phyloP scores from a whole-genome alignment of 2,797 vertebrate genomes.

The Synaphobranchus kaupii region DNA sequence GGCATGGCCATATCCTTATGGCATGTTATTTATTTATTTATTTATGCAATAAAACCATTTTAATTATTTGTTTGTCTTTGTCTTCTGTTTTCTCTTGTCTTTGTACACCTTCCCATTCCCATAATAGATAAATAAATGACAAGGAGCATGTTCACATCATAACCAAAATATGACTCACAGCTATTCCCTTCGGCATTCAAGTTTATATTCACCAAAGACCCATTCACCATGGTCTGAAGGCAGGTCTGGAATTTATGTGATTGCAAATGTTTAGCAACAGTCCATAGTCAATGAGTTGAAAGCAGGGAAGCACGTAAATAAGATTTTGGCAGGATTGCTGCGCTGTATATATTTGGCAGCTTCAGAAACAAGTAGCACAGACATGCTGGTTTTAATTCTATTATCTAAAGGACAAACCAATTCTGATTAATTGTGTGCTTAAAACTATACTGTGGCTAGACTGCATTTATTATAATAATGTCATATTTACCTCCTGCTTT shows the following conservation, averaged over 20 bases:
- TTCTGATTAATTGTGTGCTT: conserved; percentile 38
- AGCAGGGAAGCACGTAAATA: conserved; percentile 34
- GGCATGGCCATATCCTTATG: conserved; percentile 29
- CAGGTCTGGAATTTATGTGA: conserved; percentile 46
- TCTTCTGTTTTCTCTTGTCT: background rate
- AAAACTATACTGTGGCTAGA: conserved; percentile 14
- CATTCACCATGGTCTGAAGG: conserved; percentile 40
- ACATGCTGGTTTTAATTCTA: conserved; percentile 41
- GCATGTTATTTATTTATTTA: conserved; percentile 27
- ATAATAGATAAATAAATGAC: background rate
- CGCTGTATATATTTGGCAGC: conserved; percentile 46
- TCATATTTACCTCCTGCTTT: conserved; percentile 29
- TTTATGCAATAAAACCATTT: conserved; percentile 24
- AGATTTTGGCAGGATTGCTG: conserved; percentile 34
- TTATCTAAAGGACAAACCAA: conserved; percentile 41
- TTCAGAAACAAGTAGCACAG: conserved; percentile 39
- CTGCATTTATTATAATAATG: conserved; percentile 32
- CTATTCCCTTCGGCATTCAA: conserved; percentile 35
- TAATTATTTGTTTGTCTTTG: conserved; percentile 31
- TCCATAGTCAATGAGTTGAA: conserved; percentile 37
- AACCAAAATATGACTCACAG: background rate
- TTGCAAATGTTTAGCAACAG: conserved; percentile 43
- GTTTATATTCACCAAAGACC: conserved; percentile 42
- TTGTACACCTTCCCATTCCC: background rate
- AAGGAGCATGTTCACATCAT: background rate